phyloP scores from a whole-genome alignment of 2,888 invertebrate species.

The Pyrgus malvae region DNA sequence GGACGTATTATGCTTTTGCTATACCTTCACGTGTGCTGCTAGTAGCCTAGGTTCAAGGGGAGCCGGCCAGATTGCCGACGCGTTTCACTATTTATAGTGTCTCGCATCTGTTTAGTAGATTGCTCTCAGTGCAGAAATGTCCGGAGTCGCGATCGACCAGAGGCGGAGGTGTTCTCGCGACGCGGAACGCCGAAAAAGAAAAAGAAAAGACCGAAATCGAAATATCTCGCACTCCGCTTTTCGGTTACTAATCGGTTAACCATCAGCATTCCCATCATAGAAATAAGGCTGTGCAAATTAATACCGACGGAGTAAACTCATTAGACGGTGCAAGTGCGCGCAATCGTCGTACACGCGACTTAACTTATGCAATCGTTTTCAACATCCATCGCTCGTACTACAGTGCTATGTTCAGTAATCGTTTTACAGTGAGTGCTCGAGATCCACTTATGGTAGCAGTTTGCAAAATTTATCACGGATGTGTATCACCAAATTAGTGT shows the following conservation, averaged over 20 bases:
- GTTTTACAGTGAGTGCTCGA: constrained; percentile 58
- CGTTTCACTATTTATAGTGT: constrained; percentile 78
- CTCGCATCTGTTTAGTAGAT: constrained; percentile 73
- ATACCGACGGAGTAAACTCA: constrained; percentile 56
- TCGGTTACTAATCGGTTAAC: constrained; percentile 7
- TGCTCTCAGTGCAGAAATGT: constrained; percentile 77
- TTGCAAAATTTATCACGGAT: constrained; percentile 31
- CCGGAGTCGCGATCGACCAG: constrained; percentile 72
- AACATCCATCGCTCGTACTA: constrained; percentile 50
- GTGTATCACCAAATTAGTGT: constrained; percentile 45
- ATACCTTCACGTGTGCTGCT: constrained; percentile 57
- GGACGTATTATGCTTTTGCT: constrained; percentile 65
- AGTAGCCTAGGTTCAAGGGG: constrained; percentile 74
- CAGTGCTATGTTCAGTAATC: constrained; percentile 63
- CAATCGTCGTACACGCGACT: constrained; percentile 57
- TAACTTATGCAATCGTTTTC: constrained; percentile 70
- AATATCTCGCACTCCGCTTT: constrained; percentile 24
- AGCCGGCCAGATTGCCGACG: constrained; percentile 74
- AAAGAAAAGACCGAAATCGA: constrained; percentile 43
- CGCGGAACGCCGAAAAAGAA: constrained; percentile 48
- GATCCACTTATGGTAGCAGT: constrained; percentile 39
- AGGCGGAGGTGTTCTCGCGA: constrained; percentile 52
- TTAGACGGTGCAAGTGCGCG: constrained; percentile 64
- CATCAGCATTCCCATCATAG: not conserved
- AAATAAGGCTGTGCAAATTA: constrained; percentile 47